phyloP scores from a whole-genome alignment of 2,888 invertebrate species.

The Clunio marinus region DNA sequence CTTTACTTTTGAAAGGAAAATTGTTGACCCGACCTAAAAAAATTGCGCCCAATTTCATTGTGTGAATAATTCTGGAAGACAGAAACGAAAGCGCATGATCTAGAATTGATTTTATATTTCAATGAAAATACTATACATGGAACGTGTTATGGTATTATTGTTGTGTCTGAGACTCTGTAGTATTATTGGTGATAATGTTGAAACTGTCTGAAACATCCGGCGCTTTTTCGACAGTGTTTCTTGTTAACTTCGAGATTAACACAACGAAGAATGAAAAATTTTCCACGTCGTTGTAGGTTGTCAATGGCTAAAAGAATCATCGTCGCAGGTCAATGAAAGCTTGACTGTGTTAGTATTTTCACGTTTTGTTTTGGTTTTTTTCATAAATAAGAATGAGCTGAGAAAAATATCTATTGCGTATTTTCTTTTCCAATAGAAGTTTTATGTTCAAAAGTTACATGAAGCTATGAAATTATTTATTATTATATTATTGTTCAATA shows the following conservation, averaged over 20 bases:
- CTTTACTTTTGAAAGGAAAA: not conserved
- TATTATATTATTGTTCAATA: no score
- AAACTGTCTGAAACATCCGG: not conserved
- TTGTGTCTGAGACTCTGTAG: not conserved
- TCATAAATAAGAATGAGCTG: not conserved
- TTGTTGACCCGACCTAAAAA: not conserved
- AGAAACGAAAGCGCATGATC: not conserved
- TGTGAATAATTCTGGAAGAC: not conserved
- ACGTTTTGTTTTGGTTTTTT: conserved; percentile 38
- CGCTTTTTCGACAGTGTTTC: not conserved
- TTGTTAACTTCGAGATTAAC: not conserved
- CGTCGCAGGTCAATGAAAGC: conserved; percentile 2
- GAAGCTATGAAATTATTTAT: no score
- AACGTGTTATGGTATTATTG: not conserved
- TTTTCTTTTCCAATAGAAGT: not conserved
- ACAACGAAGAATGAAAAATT: not conserved
- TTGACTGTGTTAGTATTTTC: conserved; percentile 27
- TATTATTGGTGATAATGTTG: no score
- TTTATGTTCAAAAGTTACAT: no score
- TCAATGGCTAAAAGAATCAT: not conserved
- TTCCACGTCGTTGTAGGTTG: not conserved
- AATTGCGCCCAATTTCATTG: not conserved
- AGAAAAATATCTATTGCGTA: conserved; percentile 11
- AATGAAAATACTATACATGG: not conserved
- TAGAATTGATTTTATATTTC: not conserved